Base-by-base conservation (phyloP, 2,113 vertebrate genomes). In the Ochotona princeps region DNA sequence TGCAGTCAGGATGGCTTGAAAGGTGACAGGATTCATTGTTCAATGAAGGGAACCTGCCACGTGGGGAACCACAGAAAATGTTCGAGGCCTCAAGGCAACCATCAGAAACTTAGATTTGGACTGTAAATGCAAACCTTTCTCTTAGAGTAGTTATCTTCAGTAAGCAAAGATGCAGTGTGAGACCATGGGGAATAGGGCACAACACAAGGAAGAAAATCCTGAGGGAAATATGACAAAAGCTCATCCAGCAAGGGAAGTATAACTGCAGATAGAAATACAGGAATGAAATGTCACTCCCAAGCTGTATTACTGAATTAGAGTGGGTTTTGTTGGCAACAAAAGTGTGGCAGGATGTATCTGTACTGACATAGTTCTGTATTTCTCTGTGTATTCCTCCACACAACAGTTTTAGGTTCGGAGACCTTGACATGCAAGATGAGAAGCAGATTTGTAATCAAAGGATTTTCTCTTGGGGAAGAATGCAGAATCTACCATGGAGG, bases 121-220 rank as follows among this genome's bases (percentile, higher is more conserved):
- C 20, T 44, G 7, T 3, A 65, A 13, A 61, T 14, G 1, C 30
- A 70, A 78, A 49, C 12, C 2, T 65, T 38, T 81, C 15, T 83
- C 75, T 83, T 25, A 2, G n/a, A 82, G 35, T 23, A 65, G 35
- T 72, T 83, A 51, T 14, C 8, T 88, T 74, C 7, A 32, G 20
- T 54, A 51, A 75, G n/a, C 18, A 79, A 67, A 28, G 20, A 74
- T 78, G 30, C 2, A 78, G 21, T 60, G 30, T n/a, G 11, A 74
- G 25, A 17, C 32, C 17, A 20, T n/a, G 4, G 5, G 30, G 11
- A 15, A 2, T 10, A n/a, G 9, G 1, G 9, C 3, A 18, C 1
- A 54, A 79, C 74, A 82, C 25, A 57, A 30, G 13, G 12, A 1
- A 65, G 66, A 18, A 61, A 1, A 12, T 2, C 18, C 7, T 26